These are phyloP conservation scores for Heliconius erato DNA, from an alignment of 2,888 invertebrate genomes.

Conservation along the genomic window DNA sequence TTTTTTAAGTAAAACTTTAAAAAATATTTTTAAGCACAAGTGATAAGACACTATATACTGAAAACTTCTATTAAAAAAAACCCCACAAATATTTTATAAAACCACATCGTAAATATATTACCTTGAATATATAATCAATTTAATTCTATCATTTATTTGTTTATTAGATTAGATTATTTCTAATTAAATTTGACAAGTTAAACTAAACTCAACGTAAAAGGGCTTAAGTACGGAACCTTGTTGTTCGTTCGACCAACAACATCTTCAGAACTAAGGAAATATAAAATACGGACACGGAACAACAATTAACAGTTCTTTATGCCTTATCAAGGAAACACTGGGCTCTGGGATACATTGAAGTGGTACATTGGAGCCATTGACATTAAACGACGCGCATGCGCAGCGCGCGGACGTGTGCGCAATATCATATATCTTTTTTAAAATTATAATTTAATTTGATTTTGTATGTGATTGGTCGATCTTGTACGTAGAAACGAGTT, in stretches of 20 bases:
- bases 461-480: no score
- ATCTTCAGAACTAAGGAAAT: constrained; percentile 35
- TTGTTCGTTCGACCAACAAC: background rate
- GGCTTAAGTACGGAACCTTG: constrained; percentile 13
- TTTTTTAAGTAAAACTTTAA: no score
- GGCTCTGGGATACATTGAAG: constrained; percentile 32
- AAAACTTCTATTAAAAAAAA: background rate
- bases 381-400: constrained; percentile 62
- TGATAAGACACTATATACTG: no score
- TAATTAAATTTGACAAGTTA: background rate
- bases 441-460: constrained; percentile 34
- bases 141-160: constrained; percentile 9
- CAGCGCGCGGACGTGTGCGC: constrained; percentile 61
- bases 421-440: constrained; percentile 14
- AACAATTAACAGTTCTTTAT: constrained; percentile 49
- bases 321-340: constrained; percentile 48
- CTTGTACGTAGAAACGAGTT: no score
- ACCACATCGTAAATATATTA: background rate
- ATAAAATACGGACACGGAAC: constrained; percentile 47
- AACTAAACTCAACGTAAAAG: background rate
- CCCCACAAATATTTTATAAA: background rate
- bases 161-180: background rate
- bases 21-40: no score
- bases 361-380: constrained; percentile 47
- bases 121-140: constrained; percentile 6